Evolutionary conservation across 30 jellyfish, hydroid and myxozoan genomes (phyloP).

Genomic region (Rhopilema esculentum): DNA sequence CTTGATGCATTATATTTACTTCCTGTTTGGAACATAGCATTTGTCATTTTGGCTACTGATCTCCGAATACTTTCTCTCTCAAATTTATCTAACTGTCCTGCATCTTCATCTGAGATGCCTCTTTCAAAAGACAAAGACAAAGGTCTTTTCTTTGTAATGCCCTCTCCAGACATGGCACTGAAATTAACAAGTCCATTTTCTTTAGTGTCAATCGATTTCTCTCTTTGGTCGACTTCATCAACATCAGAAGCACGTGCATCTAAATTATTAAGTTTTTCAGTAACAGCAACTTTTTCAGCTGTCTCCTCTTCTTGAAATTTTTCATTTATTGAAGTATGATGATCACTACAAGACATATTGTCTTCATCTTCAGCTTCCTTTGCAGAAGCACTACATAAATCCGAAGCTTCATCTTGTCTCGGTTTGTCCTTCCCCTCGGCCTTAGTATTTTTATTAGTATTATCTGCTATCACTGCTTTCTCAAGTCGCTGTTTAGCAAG

Average conservation of each 20-base stretch:
- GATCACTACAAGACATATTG: neutral
- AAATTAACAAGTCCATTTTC: neutral
- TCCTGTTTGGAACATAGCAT: conserved; percentile 48
- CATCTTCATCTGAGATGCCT: neutral
- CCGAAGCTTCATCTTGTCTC: neutral
- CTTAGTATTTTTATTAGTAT: neutral
- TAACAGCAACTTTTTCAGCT: neutral
- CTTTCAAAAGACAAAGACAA: neutral
- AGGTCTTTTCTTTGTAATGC: neutral
- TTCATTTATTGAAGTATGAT: neutral
- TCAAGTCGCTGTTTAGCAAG: conserved; percentile 58
- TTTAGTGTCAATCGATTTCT: neutral
- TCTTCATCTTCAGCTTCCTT: neutral
- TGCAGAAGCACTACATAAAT: neutral
- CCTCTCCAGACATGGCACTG: neutral
- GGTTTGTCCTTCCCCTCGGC: neutral
- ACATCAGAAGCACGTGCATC: conserved; percentile 10
- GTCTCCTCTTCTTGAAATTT: neutral
- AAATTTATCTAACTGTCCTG: neutral
- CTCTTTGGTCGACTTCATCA: conserved; percentile 14
- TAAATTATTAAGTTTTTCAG: neutral
- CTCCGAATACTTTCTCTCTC: conserved; percentile 44
- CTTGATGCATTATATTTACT: conserved; percentile 14
- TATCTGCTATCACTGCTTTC: conserved; percentile 26
- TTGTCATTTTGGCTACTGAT: conserved; percentile 6